Percentiles rank a stretch among this genome's conserved stretches.
phyloP scores from a whole-genome alignment of 2,888 invertebrate genomes.

The Amphipoea oculea region DNA sequence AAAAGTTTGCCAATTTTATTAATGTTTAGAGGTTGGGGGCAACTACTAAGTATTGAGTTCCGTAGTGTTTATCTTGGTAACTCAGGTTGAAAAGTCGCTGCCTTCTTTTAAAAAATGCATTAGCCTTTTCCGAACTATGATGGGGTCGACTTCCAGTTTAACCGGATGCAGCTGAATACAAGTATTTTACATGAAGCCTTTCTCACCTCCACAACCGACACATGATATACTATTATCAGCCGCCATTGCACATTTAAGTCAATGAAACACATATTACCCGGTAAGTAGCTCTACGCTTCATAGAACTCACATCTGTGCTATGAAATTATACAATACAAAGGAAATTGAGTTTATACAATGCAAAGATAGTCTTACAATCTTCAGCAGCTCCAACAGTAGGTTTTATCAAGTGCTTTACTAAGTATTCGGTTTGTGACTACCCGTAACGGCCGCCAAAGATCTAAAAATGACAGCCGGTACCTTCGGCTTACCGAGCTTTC shows the following conservation, averaged over 20 bases:
- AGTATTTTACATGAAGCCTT: not conserved
- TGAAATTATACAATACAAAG: no score
- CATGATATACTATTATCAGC: no score
- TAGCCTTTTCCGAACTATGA: not conserved
- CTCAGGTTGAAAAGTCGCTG: not conserved
- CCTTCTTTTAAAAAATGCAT: not conserved
- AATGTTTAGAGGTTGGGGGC: constrained; percentile 19
- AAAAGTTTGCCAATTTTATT: constrained; percentile 54
- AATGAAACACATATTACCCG: no score
- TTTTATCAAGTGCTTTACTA: no score
- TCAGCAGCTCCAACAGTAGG: no score
- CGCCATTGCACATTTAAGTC: no score
- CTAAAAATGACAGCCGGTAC: not conserved
- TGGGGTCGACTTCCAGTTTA: not conserved
- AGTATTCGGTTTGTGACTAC: not conserved
- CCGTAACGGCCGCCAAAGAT: not conserved
- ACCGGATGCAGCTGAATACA: not conserved
- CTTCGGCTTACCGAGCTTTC: no score
- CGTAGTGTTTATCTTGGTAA: constrained; percentile 18
- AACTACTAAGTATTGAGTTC: not conserved
- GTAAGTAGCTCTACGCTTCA: no score
- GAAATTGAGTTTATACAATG: no score
- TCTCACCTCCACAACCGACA: not conserved
- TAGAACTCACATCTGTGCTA: no score
- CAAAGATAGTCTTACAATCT: no score